Evolutionary conservation across 2,797 vertebrate species (phyloP).

Genomic region (Gastrophryne carolinensis): DNA sequence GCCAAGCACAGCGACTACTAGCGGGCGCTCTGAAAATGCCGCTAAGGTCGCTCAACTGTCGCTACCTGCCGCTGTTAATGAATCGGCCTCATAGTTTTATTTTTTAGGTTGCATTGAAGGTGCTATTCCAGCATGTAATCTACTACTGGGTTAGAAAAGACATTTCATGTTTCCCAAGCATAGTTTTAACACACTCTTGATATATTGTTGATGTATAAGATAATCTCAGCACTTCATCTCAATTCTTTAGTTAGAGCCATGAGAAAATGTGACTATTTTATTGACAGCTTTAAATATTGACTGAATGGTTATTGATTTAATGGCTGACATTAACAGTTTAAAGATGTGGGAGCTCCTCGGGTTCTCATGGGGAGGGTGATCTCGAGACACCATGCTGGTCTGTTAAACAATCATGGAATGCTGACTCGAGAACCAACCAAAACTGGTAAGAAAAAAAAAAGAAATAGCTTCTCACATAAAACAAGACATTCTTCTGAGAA

Average conservation of each 20-base stretch:
- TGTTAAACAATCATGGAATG: constrained; percentile 18
- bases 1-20: too few relatives aligned
- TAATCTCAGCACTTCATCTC: background rate
- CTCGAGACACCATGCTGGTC: background rate
- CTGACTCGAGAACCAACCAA: constrained; percentile 31
- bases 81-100: too few relatives aligned
- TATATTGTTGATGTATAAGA: background rate
- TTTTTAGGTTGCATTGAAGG: too few relatives aligned
- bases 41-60: too few relatives aligned
- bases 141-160: too few relatives aligned
- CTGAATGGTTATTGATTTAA: constrained; percentile 24
- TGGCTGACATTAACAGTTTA: background rate
- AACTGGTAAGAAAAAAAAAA: constrained; percentile 1
- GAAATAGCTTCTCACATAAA: constrained; percentile 1
- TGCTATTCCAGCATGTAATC: too few relatives aligned
- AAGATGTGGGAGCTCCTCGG: background rate
- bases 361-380: background rate
- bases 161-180: too few relatives aligned
- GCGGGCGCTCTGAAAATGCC: too few relatives aligned
- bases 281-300: constrained; percentile 9
- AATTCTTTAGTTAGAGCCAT: background rate
- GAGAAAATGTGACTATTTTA: background rate
- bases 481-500: constrained; percentile 14
- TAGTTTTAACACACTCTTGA: too few relatives aligned
- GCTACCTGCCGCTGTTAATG: too few relatives aligned